phyloP scores from a whole-genome alignment of 64 coral and sea anemone species.

The Montipora sp. region DNA sequence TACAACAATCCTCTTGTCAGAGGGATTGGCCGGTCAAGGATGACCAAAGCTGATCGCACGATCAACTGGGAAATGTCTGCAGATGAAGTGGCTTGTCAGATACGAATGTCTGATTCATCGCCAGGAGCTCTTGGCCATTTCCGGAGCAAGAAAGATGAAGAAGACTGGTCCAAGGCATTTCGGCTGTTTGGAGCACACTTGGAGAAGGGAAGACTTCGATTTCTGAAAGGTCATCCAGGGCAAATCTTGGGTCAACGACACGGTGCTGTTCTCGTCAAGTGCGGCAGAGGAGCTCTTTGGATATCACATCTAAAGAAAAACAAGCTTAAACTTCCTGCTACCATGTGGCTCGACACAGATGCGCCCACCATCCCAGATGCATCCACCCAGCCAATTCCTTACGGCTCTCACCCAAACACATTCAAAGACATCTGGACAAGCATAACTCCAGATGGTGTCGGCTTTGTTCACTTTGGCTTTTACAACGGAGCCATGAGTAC shows the following conservation, averaged over 20 bases:
- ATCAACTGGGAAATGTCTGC: constrained; percentile 75
- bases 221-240: constrained; percentile 40
- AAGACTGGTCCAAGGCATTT: constrained; percentile 27
- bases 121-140: constrained; percentile 64
- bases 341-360: constrained; percentile 26
- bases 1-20: constrained; percentile 54
- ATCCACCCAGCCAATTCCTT: constrained; percentile 6
- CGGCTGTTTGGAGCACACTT: constrained; percentile 78
- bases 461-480: constrained; percentile 76
- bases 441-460: constrained; percentile 60
- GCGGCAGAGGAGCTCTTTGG: constrained; percentile 62
- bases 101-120: constrained; percentile 83
- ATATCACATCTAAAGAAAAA: constrained; percentile 72
- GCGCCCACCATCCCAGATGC: constrained; percentile 12
- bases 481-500: constrained; percentile 88
- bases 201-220: constrained; percentile 41
- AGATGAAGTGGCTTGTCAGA: constrained; percentile 62
- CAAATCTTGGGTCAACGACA: constrained; percentile 67
- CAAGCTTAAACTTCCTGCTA: constrained; percentile 78
- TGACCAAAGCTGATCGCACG: constrained; percentile 73
- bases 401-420: constrained; percentile 56
- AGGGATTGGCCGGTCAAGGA: constrained; percentile 27
- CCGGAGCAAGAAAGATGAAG: not conserved
- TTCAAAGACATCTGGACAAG: constrained; percentile 84
- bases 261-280: constrained; percentile 65